Evolutionary conservation across 1,140 invertebrate species (phyloP).

Genomic region (Rhopalosiphum padi): DNA sequence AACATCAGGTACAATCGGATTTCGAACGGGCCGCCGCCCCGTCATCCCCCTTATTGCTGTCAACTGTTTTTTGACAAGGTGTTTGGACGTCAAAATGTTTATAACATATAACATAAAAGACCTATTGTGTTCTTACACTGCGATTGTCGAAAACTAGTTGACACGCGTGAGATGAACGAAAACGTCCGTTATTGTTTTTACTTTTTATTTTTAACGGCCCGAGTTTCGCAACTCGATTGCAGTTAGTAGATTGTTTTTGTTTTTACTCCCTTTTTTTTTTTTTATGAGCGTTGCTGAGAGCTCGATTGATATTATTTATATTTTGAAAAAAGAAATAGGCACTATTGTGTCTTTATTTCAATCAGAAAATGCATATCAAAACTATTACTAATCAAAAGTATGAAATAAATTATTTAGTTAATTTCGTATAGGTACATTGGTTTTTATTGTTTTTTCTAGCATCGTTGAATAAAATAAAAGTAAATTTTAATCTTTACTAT

Average conservation of each 20-base stretch:
- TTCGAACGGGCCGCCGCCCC: no score
- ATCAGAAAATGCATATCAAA: not conserved
- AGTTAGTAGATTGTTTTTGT: not conserved
- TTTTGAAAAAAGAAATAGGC: no score
- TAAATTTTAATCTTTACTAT: not conserved
- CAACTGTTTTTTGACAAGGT: not conserved
- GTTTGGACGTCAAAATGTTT: conserved; percentile 4
- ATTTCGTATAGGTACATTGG: not conserved
- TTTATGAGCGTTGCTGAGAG: not conserved
- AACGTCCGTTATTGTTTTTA: not conserved
- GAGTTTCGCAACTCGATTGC: not conserved
- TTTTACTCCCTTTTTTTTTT: not conserved
- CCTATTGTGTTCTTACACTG: not conserved
- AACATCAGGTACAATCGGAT: not conserved
- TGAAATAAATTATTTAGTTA: not conserved
- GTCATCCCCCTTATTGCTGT: not conserved
- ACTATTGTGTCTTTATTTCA: not conserved
- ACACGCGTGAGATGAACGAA: not conserved
- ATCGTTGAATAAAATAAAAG: not conserved
- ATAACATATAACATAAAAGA: not conserved
- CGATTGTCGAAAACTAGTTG: not conserved
- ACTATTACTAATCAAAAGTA: not conserved
- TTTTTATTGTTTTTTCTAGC: conserved; percentile 1
- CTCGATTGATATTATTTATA: not conserved
- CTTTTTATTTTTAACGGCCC: not conserved